These are phyloP conservation scores for Zapornia atra DNA, from an alignment of 2,113 vertebrate species.

Conservation along the genomic window DNA sequence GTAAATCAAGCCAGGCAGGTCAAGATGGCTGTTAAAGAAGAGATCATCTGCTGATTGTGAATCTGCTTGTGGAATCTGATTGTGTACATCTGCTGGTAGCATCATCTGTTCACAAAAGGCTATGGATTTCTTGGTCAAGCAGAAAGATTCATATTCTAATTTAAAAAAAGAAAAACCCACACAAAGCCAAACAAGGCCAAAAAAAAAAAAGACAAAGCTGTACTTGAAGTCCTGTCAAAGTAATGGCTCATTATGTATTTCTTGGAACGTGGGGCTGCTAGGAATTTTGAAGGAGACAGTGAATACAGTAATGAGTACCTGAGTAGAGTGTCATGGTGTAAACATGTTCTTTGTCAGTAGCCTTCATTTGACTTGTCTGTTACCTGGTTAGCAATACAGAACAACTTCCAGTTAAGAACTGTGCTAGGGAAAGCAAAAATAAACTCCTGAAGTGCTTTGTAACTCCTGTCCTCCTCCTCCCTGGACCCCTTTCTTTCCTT, in stretches of 20 bases:
- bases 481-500: background rate
- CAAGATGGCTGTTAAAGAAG: constrained; percentile 38
- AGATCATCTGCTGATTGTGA: constrained; percentile 43
- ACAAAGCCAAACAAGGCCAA: too few species aligned
- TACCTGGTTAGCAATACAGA: background rate
- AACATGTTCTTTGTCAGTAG: background rate
- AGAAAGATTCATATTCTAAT: background rate
- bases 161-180: too few species aligned
- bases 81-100: background rate
- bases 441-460: background rate
- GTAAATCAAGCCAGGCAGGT: constrained; percentile 45
- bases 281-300: background rate
- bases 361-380: background rate
- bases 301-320: background rate
- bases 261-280: background rate
- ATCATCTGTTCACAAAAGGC: constrained; percentile 31
- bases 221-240: background rate
- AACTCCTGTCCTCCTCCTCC: background rate
- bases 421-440: background rate
- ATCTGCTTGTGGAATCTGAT: background rate
- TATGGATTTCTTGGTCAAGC: background rate
- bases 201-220: too few species aligned
- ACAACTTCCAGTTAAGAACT: too few species aligned
- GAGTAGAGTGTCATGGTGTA: background rate
- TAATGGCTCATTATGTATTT: background rate